These are phyloP conservation scores for Enteromius radiatus DNA, from an alignment of 2,797 vertebrate species.

Conservation along the genomic window DNA sequence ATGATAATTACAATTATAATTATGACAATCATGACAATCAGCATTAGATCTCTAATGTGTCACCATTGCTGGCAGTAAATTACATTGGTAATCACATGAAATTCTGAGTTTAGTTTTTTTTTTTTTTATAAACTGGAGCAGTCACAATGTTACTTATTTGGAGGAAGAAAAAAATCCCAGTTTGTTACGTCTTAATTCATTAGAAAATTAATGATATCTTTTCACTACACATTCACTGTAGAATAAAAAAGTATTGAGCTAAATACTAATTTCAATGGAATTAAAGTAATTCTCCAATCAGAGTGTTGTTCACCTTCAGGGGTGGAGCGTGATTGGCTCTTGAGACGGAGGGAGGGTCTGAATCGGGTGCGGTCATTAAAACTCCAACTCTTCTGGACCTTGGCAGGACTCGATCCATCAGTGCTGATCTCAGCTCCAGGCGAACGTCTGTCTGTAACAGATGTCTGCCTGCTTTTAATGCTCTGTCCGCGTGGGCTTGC, in stretches of 20 bases:
- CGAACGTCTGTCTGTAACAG: slow-evolving; percentile 82
- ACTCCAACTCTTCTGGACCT: slow-evolving; percentile 98
- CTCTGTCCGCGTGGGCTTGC: slow-evolving; percentile 97
- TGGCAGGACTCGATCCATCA: slow-evolving; percentile 84
- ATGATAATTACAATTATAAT: background rate
- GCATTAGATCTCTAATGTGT: background rate
- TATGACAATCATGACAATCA: background rate
- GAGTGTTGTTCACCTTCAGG: slow-evolving; percentile 81
- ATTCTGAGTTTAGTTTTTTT: background rate
- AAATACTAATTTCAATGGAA: background rate
- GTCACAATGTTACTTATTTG: background rate
- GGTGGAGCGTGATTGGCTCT: slow-evolving; percentile 91
- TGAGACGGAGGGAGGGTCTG: slow-evolving; percentile 91
- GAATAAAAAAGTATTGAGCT: background rate
- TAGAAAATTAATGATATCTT: background rate
- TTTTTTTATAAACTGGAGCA: background rate
- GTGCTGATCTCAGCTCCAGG: slow-evolving; percentile 80
- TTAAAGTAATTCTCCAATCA: background rate
- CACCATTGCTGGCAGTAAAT: background rate
- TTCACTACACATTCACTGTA: background rate
- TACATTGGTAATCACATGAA: background rate
- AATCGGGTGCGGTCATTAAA: slow-evolving; percentile 97
- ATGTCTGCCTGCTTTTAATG: slow-evolving; percentile 91
- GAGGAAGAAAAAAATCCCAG: background rate
- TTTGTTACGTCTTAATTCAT: background rate